Evolutionary conservation across 1,140 invertebrate species (phyloP), one percentile per base, ranked within the genome.

Genomic region (Copidosoma floridanum): DNA sequence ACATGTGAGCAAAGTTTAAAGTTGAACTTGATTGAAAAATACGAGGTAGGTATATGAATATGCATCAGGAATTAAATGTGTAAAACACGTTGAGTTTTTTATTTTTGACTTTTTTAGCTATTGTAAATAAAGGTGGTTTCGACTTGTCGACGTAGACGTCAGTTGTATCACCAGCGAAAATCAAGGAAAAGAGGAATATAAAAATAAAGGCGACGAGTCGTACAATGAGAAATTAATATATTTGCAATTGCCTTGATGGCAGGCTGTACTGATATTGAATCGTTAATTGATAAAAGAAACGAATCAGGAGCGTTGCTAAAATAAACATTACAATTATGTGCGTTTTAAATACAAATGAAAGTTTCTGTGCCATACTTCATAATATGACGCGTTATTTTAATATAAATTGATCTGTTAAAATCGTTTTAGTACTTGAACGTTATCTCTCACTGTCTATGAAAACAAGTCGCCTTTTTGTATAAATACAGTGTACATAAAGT

Each of bases 361-460:
- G 55, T 70, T 50, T 63, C 64, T 71, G 73, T 75, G 73, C 73
- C 73, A 75, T 75, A 72, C 62, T 64, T 23, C 4, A 54, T 21
- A 27, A 65, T 59, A n/a, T n/a, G n/a, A n/a, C n/a, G 50, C 32
- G 54, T 69, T 67, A 70, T 70, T 73, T 72, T 68, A 52, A 64
- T 64, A 56, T 66, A 55, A 65, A 63, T 46, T 47, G 14, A 38
- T 58, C 47, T 47, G 46, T 56, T 55, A 50, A n/a, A 50, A 56
- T 50, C 20, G 35, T 55, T 55, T 54, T 55, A 60, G 27, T 38
- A 47, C 20, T 54, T 18, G 48, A 40, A 11, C 52, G 35, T 37
- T 55, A 61, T 43, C 32, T 54, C 37, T 47, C 32, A 55, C 35
- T 47, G 43, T 41, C 14, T 61, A 61, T 61, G 51, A 35, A 55